Percentiles rank a stretch among this genome's conserved stretches.
phyloP scores from a whole-genome alignment of 2,888 invertebrate species.

The Linnaemya tessellans region DNA sequence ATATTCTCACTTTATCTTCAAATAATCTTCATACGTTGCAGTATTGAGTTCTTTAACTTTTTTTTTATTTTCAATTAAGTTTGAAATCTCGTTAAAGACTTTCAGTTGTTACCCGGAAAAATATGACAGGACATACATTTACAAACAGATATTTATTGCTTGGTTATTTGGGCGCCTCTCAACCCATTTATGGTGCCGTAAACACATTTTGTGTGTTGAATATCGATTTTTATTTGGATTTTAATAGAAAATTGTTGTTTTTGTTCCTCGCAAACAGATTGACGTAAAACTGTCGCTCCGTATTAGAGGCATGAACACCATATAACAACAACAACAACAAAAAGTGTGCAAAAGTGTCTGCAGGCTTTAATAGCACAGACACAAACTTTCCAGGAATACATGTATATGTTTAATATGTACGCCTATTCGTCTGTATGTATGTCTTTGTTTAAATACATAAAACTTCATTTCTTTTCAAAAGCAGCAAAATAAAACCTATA shows the following conservation, averaged over 20 bases:
- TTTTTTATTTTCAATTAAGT: slow-evolving; percentile 41
- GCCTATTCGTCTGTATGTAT: not conserved
- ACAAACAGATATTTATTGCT: slow-evolving; percentile 51
- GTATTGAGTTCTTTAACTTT: not conserved
- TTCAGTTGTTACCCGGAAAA: slow-evolving; percentile 35
- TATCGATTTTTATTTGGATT: slow-evolving; percentile 67
- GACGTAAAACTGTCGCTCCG: slow-evolving; percentile 60
- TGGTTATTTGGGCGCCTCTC: slow-evolving; percentile 46
- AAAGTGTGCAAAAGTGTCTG: slow-evolving; percentile 62
- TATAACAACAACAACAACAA: slow-evolving; percentile 30
- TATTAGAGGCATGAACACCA: slow-evolving; percentile 44
- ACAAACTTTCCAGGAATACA: not conserved
- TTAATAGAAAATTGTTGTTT: slow-evolving; percentile 26
- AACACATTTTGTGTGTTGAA: slow-evolving; percentile 62
- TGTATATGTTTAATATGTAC: not conserved
- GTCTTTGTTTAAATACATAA: slow-evolving; percentile 7
- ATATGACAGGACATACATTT: not conserved
- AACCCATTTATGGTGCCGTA: slow-evolving; percentile 45
- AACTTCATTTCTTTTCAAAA: slow-evolving; percentile 39
- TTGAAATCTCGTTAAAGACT: slow-evolving; percentile 44
- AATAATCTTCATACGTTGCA: not conserved
- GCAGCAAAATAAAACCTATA: slow-evolving; percentile 34
- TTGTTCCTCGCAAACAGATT: slow-evolving; percentile 41
- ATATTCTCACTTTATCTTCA: not conserved
- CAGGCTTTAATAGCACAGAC: slow-evolving; percentile 52